phyloP scores from a whole-genome alignment of 2,797 vertebrate genomes.

The Crossoptilon crossoptilon region DNA sequence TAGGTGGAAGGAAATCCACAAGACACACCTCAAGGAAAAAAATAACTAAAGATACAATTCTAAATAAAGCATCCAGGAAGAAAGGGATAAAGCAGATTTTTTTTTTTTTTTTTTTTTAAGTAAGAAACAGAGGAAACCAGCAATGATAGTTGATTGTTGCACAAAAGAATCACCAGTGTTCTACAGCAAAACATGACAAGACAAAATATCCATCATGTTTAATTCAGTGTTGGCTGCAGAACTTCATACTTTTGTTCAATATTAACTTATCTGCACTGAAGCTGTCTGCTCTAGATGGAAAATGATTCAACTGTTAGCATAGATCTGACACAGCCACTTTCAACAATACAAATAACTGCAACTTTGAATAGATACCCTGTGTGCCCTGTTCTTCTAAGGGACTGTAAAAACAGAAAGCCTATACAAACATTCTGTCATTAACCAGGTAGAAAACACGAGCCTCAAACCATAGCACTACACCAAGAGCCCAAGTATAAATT shows the following conservation, averaged over 20 bases:
- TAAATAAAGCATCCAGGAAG: background rate
- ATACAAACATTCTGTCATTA: background rate
- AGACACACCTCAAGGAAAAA: conserved; percentile 17
- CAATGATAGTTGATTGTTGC: background rate
- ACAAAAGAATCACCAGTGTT: background rate
- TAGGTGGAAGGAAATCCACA: conserved; percentile 7
- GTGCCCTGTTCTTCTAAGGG: background rate
- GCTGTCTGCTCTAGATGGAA: background rate
- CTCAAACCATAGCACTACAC: background rate
- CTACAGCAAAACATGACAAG: background rate
- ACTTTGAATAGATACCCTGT: background rate
- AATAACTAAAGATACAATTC: background rate
- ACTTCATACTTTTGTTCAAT: background rate
- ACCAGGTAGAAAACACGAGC: background rate
- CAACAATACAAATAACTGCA: background rate
- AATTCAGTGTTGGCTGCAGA: background rate
- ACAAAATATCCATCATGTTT: background rate
- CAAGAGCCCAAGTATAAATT: background rate
- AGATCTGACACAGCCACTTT: background rate
- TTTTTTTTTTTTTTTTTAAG: background rate
- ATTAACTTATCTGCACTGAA: background rate
- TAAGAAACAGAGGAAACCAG: background rate
- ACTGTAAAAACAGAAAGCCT: background rate
- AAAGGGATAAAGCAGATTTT: background rate
- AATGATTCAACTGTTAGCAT: background rate